These are phyloP conservation scores for Petrocephalus sullivani DNA, from an alignment of 2,797 vertebrate species.

Conservation along the genomic window DNA sequence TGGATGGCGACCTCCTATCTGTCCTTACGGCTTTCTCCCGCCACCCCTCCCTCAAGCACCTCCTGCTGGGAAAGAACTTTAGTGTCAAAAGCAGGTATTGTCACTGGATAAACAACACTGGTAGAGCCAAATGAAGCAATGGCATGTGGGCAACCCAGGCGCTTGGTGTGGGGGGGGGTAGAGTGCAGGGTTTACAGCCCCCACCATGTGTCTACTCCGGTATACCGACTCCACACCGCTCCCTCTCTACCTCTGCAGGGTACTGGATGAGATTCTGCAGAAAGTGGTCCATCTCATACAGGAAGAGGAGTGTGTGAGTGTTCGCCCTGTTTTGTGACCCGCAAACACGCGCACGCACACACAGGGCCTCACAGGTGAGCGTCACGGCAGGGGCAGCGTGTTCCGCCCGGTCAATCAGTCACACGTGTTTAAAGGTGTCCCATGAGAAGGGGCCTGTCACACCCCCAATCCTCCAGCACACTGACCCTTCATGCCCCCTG, in stretches of 20 bases:
- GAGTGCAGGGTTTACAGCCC: not conserved
- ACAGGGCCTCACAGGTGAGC: not conserved
- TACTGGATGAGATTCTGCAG: conserved; percentile 81
- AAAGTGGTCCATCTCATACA: conserved; percentile 84
- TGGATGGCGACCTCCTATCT: conserved; percentile 76
- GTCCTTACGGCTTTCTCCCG: conserved; percentile 74
- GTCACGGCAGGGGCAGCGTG: not conserved
- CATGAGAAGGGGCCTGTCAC: too few relatives aligned
- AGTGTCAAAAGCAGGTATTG: conserved; percentile 83
- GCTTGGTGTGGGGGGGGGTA: not conserved
- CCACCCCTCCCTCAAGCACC: conserved; percentile 81
- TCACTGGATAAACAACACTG: not conserved
- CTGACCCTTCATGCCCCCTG: not conserved
- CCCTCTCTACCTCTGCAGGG: conserved; percentile 59
- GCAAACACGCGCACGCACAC: not conserved
- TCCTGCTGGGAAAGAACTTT: conserved; percentile 87
- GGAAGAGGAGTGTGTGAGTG: conserved; percentile 89
- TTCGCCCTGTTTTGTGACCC: not conserved
- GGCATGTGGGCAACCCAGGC: not conserved
- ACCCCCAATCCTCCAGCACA: not conserved
- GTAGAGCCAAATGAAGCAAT: not conserved
- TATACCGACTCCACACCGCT: not conserved
- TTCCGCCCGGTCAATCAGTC: not conserved
- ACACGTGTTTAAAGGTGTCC: not conserved
- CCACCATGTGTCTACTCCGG: not conserved